Evolutionary conservation across 2,797 vertebrate genomes (phyloP).

Genomic region (Otolemur crassicaudatus): DNA sequence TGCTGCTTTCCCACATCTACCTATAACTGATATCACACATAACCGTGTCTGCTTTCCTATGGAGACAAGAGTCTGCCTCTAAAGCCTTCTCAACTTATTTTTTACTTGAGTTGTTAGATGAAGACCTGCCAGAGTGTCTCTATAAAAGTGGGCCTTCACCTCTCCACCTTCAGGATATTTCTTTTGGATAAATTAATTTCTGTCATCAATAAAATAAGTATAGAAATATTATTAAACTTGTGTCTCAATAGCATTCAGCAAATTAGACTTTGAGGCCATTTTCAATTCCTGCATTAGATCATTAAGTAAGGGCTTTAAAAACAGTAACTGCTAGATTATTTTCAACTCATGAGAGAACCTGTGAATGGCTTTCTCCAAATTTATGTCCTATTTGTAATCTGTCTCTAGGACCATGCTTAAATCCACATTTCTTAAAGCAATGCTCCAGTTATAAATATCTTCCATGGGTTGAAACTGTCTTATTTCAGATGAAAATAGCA

Average conservation of each 20-base stretch:
- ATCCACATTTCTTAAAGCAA: constrained; percentile 32
- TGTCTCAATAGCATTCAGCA: not conserved
- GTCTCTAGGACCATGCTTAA: not conserved
- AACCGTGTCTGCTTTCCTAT: not conserved
- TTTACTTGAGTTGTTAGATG: not conserved
- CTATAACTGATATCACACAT: not conserved
- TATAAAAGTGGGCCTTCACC: not conserved
- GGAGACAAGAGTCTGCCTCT: not conserved
- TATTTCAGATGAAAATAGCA: constrained; percentile 67
- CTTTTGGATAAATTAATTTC: not conserved
- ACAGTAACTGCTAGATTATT: not conserved
- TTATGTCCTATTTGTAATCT: not conserved
- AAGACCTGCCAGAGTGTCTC: not conserved
- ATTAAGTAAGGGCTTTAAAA: not conserved
- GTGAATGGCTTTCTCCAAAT: not conserved
- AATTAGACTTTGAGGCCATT: not conserved
- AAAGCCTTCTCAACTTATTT: not conserved
- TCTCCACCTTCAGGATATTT: not conserved
- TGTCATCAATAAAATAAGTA: constrained; percentile 4
- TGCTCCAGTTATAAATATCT: constrained; percentile 63
- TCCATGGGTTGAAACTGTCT: constrained; percentile 40
- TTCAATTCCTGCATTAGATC: not conserved
- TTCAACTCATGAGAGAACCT: not conserved
- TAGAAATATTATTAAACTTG: not conserved
- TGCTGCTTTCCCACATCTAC: not conserved